phyloP scores from a whole-genome alignment of 1,140 invertebrate genomes.

The Brachionus koreanus region DNA sequence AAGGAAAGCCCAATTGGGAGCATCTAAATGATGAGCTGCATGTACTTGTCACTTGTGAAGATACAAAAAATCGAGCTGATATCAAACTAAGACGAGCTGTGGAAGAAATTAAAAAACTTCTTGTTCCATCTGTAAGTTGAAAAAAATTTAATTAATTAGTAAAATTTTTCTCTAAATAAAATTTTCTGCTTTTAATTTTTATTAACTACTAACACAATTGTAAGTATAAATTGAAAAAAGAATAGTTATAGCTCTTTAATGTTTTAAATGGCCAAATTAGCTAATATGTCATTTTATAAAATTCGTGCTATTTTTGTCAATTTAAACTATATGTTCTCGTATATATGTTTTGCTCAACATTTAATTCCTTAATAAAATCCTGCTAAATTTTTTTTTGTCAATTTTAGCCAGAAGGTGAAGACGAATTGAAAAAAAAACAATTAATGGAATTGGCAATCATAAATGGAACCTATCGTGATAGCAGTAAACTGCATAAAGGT shows the following conservation, averaged over 20 bases:
- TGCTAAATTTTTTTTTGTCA: background rate
- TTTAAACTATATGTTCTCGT: background rate
- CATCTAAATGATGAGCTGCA: slow-evolving; percentile 97
- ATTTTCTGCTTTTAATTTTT: background rate
- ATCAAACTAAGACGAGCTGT: slow-evolving; percentile 88
- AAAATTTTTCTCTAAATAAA: background rate
- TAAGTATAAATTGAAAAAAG: background rate
- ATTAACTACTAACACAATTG: background rate
- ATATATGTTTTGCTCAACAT: background rate
- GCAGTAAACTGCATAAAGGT: slow-evolving; percentile 3
- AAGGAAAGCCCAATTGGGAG: slow-evolving; percentile 99
- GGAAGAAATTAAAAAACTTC: slow-evolving; percentile 93
- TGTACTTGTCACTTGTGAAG: slow-evolving; percentile 95
- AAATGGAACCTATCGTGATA: slow-evolving; percentile 82
- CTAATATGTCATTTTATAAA: background rate
- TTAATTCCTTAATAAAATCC: background rate
- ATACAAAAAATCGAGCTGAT: slow-evolving; percentile 90
- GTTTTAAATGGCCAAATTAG: background rate
- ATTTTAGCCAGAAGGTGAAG: slow-evolving; percentile 90
- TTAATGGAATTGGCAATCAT: slow-evolving; percentile 99
- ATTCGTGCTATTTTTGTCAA: background rate
- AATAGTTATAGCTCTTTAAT: background rate
- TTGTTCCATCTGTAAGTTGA: slow-evolving; percentile 63
- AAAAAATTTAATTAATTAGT: background rate
- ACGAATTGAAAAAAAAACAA: slow-evolving; percentile 98